Evolutionary conservation across 2,113 vertebrate genomes (phyloP), one percentile per base, ranked within the genome.

Genomic region (Charina bottae): DNA sequence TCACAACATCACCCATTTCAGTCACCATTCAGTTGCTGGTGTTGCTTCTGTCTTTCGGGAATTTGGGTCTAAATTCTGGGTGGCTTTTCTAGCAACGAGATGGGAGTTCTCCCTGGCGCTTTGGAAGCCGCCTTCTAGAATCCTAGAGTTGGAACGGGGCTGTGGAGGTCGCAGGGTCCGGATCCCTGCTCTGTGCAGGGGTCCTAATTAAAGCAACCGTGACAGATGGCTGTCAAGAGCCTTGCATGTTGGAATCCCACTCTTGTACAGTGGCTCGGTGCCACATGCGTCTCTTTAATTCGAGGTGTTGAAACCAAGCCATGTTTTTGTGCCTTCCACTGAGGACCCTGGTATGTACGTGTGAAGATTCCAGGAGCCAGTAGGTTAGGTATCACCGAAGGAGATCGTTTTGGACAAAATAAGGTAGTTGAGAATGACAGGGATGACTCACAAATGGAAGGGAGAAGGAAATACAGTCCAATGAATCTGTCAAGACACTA

Each of bases 271-370:
- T 83, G 93, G 92, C 93, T 60, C 89, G 8, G 33, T 17, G 53
- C 93, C 94, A 92, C 95, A 88, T 93, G 88, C 62, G 93, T 90
- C 59, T 91, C 93, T 93, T 42, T 13, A 2, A 87, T 90, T 46
- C 0, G 93, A 87, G 87, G 0, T 0, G 17, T 86, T 72, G n/a
- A 56, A 89, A 91, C 92, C 92, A 91, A 13, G 55, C 78, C 93
- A 93, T 92, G 87, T 94, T 78, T 60, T 6, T 83, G 91, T 93
- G 93, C 93, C 88, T 91, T 85, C 87, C 93, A 85, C 84, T 86
- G 64, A 93, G 46, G 15, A 93, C 46, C 83, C 85, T 21, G 49
- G 88, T 89, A 91, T 96, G 93, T 95, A 94, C 53, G 85, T 55
- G 87, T 55, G 87, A 83, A 53, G 78, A 53, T 42, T 83, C 6